Percentiles rank a stretch among this genome's conserved stretches.
phyloP scores from a whole-genome alignment of 2,113 vertebrate species.

The Carlito syrichta region DNA sequence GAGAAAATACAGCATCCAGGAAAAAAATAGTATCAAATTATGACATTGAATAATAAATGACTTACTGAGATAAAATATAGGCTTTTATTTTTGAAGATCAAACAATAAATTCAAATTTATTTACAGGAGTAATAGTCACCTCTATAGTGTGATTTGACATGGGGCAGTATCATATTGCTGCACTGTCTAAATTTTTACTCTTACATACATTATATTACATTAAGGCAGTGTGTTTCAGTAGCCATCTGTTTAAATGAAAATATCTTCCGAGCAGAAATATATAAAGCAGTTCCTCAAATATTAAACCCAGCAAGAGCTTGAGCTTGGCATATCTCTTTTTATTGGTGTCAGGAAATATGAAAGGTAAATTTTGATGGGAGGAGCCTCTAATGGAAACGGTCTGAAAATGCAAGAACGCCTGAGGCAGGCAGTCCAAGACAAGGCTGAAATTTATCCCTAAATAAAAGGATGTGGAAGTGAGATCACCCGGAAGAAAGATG shows the following conservation, averaged over 20 bases:
- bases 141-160: not conserved
- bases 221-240: not conserved
- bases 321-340: conserved; percentile 15
- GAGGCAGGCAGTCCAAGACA: not conserved
- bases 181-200: not conserved
- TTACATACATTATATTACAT: not conserved
- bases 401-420: conserved; percentile 7
- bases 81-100: not conserved
- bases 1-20: not conserved
- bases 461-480: not conserved
- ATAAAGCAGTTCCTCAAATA: not conserved
- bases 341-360: conserved; percentile 26
- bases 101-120: not conserved
- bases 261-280: not conserved
- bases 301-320: not conserved
- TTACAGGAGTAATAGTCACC: not conserved
- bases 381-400: not conserved
- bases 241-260: conserved; percentile 26
- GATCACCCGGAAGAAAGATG: not conserved
- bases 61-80: not conserved
- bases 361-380: conserved; percentile 36
- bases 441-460: not conserved
- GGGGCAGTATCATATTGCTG: not conserved
- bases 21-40: not conserved
- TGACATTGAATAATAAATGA: not conserved